A percentile compares a stretch with the other conserved stretches of the same genome.
Evolutionary conservation across 2,113 vertebrate species (phyloP).

Genomic region (Lophius piscatorius): DNA sequence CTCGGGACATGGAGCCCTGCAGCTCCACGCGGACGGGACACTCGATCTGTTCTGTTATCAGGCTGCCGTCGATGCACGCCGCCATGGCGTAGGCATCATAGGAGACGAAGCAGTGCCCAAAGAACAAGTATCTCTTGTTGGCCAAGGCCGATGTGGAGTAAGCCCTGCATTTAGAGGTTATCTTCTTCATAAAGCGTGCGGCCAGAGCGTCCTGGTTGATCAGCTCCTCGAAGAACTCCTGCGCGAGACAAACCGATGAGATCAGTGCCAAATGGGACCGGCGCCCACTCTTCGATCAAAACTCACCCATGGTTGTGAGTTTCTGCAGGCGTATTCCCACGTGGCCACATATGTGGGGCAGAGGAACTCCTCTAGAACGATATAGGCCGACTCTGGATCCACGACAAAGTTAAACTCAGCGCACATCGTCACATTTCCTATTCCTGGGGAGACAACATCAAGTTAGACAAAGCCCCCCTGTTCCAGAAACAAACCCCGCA

Average conservation of each 20-base stretch:
- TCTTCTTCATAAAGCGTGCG: constrained; percentile 77
- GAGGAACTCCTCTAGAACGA: constrained; percentile 80
- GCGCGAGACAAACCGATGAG: background rate
- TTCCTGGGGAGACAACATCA: constrained; percentile 66
- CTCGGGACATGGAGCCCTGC: constrained; percentile 72
- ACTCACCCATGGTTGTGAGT: constrained; percentile 79
- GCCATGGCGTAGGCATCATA: constrained; percentile 79
- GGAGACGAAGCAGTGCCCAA: constrained; percentile 75
- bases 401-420: constrained; percentile 82
- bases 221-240: constrained; percentile 81
- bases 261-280: background rate
- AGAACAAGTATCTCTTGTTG: constrained; percentile 58
- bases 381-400: constrained; percentile 80
- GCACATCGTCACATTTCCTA: constrained; percentile 77
- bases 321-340: constrained; percentile 78
- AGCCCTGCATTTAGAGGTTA: constrained; percentile 73
- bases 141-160: constrained; percentile 52
- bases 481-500: too few relatives aligned
- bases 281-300: background rate
- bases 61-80: constrained; percentile 71
- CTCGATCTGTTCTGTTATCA: constrained; percentile 67
- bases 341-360: constrained; percentile 76
- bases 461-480: too few relatives aligned
- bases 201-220: constrained; percentile 68
- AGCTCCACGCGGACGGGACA: constrained; percentile 77